These are phyloP conservation scores for Buathra laborator DNA, from an alignment of 2,888 invertebrate species.

Conservation along the genomic window DNA sequence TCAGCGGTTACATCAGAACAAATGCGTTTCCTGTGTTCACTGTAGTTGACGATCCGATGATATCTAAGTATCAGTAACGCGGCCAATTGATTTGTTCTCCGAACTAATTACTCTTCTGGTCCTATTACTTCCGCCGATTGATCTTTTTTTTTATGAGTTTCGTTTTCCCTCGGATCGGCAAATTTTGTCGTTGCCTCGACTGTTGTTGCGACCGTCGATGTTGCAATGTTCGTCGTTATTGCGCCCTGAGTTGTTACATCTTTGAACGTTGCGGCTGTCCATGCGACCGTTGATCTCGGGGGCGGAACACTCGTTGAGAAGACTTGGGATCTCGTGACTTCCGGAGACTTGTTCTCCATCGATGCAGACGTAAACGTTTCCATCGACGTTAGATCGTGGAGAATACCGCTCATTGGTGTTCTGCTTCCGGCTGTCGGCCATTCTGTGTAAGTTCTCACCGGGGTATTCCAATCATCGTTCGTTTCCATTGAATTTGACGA, in stretches of 20 bases:
- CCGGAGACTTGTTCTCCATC: no score
- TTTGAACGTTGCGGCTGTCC: slow-evolving; percentile 14
- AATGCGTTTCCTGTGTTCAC: slow-evolving; percentile 30
- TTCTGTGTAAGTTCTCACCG: slow-evolving; percentile 33
- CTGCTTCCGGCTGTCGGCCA: slow-evolving; percentile 46
- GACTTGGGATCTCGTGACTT: background rate
- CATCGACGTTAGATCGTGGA: no score
- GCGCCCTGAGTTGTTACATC: background rate
- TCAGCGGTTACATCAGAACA: slow-evolving; percentile 46
- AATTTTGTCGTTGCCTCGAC: slow-evolving; percentile 12
- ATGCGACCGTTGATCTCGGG: background rate
- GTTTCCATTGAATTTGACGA: slow-evolving; percentile 9
- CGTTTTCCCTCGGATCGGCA: slow-evolving; percentile 34
- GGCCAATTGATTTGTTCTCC: slow-evolving; percentile 23
- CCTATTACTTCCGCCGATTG: slow-evolving; percentile 63
- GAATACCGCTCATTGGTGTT: slow-evolving; percentile 10
- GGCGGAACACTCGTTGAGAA: background rate
- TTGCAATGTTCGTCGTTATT: background rate
- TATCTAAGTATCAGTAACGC: background rate
- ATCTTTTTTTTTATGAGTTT: slow-evolving; percentile 20
- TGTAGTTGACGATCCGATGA: background rate
- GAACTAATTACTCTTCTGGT: slow-evolving; percentile 38
- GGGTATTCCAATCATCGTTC: slow-evolving; percentile 34
- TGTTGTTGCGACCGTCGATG: background rate
- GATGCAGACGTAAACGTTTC: no score